phyloP scores from a whole-genome alignment of 2,797 vertebrate genomes.

The Graptemys geographica region DNA sequence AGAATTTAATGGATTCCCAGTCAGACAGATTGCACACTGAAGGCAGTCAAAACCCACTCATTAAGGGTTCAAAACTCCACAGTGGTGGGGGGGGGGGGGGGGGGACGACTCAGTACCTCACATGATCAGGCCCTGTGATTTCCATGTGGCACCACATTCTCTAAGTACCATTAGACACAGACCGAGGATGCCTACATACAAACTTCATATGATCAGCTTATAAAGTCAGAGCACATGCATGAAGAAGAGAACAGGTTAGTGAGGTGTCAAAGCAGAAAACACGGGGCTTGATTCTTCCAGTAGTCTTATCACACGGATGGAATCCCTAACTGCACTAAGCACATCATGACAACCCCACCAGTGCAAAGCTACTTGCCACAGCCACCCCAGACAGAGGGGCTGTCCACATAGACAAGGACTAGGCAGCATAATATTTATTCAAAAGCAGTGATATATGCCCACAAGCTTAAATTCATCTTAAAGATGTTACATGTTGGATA shows the following conservation, averaged over 20 bases:
- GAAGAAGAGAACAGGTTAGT: background rate
- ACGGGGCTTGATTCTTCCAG: background rate
- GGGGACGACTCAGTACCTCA: background rate
- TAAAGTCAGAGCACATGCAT: background rate
- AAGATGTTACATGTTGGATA: background rate
- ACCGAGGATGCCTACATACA: background rate
- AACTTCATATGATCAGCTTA: background rate
- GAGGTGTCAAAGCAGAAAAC: background rate
- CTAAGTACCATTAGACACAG: fast-evolving
- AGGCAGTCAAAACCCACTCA: background rate
- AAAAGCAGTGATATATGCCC: background rate
- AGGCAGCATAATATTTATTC: background rate
- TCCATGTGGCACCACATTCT: background rate
- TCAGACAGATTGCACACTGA: background rate
- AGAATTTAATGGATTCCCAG: background rate
- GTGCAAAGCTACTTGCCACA: fast-evolving
- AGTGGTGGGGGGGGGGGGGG: background rate
- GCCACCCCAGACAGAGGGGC: background rate
- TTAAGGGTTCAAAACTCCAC: background rate
- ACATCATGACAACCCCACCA: background rate
- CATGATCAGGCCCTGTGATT: background rate
- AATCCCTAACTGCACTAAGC: background rate
- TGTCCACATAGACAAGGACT: background rate
- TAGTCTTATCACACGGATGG: background rate
- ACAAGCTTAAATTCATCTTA: fast-evolving